Evolutionary conservation across 2,888 invertebrate species (phyloP).

Genomic region (Siphlonurus alternatus): DNA sequence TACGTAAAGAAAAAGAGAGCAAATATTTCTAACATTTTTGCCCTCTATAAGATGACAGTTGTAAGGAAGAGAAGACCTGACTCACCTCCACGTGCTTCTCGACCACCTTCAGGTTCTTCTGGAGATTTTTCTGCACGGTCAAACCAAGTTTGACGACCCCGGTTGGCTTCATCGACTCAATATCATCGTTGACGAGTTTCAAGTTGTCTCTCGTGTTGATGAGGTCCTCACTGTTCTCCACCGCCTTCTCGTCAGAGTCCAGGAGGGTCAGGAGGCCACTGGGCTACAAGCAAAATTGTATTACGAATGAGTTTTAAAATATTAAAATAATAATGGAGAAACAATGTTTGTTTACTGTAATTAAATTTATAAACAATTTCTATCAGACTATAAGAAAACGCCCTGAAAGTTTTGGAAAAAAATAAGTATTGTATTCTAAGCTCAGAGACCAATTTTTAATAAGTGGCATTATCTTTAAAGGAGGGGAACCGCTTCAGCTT

Average conservation of each 20-base stretch:
- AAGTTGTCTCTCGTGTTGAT: slow-evolving; percentile 81
- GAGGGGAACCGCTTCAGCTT: too few species aligned
- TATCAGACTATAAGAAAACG: too few species aligned
- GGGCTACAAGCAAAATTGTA: slow-evolving; percentile 42
- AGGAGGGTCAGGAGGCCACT: slow-evolving; percentile 78
- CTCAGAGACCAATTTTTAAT: too few species aligned
- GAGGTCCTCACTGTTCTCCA: slow-evolving; percentile 42
- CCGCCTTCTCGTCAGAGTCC: slow-evolving; percentile 63
- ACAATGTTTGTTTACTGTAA: not conserved
- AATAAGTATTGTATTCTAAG: too few species aligned
- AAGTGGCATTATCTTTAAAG: too few species aligned
- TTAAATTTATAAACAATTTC: too few species aligned
- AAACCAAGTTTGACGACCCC: slow-evolving; percentile 54
- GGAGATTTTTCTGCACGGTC: slow-evolving; percentile 34
- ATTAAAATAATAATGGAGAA: slow-evolving; percentile 6
- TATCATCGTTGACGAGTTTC: slow-evolving; percentile 72
- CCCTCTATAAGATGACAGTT: slow-evolving; percentile 9
- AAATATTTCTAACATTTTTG: not conserved
- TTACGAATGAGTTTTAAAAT: not conserved
- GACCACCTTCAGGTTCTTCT: slow-evolving; percentile 40
- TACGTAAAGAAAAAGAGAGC: not conserved
- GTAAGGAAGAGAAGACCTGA: slow-evolving; percentile 9
- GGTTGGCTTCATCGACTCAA: slow-evolving; percentile 42
- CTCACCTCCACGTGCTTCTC: slow-evolving; percentile 66
- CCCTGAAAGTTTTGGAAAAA: too few species aligned